Percentiles rank a stretch among this genome's conserved stretches.
Evolutionary conservation across 64 coral and sea anemone genomes (phyloP).

Genomic region (Astreopora myriophthalma): DNA sequence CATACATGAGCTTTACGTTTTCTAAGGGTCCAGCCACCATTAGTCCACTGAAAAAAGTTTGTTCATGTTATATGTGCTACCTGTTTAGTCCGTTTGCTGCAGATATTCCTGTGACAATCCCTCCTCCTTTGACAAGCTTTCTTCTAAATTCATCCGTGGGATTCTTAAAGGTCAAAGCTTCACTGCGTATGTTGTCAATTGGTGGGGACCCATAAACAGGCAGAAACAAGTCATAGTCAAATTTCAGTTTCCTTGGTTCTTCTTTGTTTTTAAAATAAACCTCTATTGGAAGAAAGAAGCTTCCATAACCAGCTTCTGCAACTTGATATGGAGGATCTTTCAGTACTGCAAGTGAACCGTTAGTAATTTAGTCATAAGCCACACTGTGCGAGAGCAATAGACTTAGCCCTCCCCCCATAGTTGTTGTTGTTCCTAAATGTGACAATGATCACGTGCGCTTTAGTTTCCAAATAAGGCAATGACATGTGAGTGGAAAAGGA

Average conservation of each 20-base stretch:
- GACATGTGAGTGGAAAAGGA: too few relatives aligned
- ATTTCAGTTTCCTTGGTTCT: constrained; percentile 85
- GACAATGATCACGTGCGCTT: too few relatives aligned
- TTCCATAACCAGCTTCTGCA: constrained; percentile 93
- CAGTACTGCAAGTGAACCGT: constrained; percentile 47
- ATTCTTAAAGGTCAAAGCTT: constrained; percentile 91
- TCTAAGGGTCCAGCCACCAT: too few relatives aligned
- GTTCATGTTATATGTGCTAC: neutral
- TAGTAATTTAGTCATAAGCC: too few relatives aligned
- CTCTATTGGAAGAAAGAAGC: constrained; percentile 87
- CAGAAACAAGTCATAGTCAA: constrained; percentile 92
- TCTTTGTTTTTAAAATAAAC: constrained; percentile 97
- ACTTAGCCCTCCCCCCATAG: too few relatives aligned
- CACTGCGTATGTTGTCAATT: constrained; percentile 88
- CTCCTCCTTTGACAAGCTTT: constrained; percentile 90
- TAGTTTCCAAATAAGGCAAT: too few relatives aligned
- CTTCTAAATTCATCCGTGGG: constrained; percentile 96
- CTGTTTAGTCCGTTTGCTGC: constrained; percentile 74
- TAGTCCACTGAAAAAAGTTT: neutral
- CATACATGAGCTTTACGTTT: too few relatives aligned
- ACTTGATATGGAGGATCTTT: constrained; percentile 92
- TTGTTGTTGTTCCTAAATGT: too few relatives aligned
- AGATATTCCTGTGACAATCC: constrained; percentile 1
- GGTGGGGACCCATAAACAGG: constrained; percentile 72
- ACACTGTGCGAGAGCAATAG: too few relatives aligned